Conservation (phyloP, 2,113 vertebrate genomes). For the Puntigrus tetrazona region DNA sequence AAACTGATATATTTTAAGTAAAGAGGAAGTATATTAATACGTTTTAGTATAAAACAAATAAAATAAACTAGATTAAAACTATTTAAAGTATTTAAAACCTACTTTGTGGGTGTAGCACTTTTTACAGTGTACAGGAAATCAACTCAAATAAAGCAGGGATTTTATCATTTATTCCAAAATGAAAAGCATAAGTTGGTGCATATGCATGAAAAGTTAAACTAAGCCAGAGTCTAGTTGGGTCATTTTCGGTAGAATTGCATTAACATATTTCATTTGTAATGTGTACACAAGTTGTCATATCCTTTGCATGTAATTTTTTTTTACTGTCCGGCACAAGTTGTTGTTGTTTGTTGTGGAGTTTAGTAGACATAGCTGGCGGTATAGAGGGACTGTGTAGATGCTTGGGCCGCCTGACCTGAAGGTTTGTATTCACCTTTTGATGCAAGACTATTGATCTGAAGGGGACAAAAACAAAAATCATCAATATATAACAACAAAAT, state of each 20-base stretch:
- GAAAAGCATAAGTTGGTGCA: too few relatives aligned
- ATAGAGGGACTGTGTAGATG: slow-evolving; percentile 88
- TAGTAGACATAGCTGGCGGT: slow-evolving; percentile 91
- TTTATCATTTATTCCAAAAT: too few relatives aligned
- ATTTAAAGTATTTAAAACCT: too few relatives aligned
- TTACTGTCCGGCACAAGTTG: slow-evolving; percentile 2
- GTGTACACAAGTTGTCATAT: not conserved
- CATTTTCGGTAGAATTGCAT: not conserved
- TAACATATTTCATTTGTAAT: not conserved
- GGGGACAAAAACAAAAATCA: not conserved
- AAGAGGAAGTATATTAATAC: too few relatives aligned
- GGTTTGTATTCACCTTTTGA: slow-evolving; percentile 87
- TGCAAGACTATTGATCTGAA: slow-evolving; percentile 89
- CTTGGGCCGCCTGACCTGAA: slow-evolving; percentile 74
- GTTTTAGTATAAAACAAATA: too few relatives aligned
- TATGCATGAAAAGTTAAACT: not conserved
- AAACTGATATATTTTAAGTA: too few relatives aligned
- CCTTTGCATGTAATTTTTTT: slow-evolving; percentile 14
- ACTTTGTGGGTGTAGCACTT: too few relatives aligned
- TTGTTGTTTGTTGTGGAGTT: slow-evolving; percentile 43
- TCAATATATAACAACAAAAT: not conserved
- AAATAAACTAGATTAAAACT: too few relatives aligned
- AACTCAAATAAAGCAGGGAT: too few relatives aligned
- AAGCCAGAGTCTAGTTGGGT: slow-evolving; percentile 22
- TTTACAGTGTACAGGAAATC: too few relatives aligned